phyloP scores from a whole-genome alignment of 2,113 vertebrate species.

The Hippocampus abdominalis region DNA sequence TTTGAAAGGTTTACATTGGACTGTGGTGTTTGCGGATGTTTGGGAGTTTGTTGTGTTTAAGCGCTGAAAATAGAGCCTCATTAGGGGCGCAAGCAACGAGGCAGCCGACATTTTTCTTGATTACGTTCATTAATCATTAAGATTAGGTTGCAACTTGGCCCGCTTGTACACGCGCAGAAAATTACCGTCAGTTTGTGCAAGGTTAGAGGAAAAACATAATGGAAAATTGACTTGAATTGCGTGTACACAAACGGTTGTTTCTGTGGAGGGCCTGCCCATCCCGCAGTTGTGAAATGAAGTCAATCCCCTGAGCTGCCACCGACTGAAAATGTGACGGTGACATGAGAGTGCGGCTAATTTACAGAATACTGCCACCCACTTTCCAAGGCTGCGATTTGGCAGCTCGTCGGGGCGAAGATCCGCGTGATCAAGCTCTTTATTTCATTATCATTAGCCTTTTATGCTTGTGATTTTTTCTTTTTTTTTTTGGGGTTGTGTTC shows the following conservation, averaged over 20 bases:
- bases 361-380: too few relatives aligned
- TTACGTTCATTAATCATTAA: neutral
- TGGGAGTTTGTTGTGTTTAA: neutral
- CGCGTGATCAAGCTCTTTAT: too few relatives aligned
- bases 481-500: too few relatives aligned
- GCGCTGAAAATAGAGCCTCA: neutral
- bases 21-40: neutral
- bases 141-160: neutral
- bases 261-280: neutral
- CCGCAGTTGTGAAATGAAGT: neutral
- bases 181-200: neutral
- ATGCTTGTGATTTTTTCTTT: too few relatives aligned
- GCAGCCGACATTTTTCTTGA: neutral
- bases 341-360: too few relatives aligned
- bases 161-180: too few relatives aligned
- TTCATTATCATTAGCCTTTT: too few relatives aligned
- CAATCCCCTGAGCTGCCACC: too few relatives aligned
- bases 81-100: neutral
- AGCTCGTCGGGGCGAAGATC: too few relatives aligned
- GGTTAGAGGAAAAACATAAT: neutral
- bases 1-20: neutral
- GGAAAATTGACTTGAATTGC: neutral
- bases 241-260: neutral
- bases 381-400: too few relatives aligned
- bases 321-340: too few relatives aligned